These are phyloP conservation scores for Andrena fulva DNA, from an alignment of 2,888 invertebrate genomes.

Conservation along the genomic window DNA sequence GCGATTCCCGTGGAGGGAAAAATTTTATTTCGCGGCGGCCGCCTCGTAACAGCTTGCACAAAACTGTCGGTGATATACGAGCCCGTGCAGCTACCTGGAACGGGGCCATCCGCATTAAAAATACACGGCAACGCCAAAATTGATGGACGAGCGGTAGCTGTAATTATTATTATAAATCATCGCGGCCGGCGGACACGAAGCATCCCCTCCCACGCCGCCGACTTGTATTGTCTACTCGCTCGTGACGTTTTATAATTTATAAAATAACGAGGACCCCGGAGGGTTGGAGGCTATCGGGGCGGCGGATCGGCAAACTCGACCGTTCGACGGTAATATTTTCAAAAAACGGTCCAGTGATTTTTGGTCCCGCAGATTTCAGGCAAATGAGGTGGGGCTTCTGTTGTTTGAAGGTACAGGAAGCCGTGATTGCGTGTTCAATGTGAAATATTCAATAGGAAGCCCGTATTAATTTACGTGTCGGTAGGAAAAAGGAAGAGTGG, in stretches of 20 bases:
- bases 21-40: conserved; percentile 77
- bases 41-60: conserved; percentile 81
- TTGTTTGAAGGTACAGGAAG: neutral
- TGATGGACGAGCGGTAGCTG: conserved; percentile 75
- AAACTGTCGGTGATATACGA: conserved; percentile 81
- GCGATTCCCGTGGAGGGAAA: conserved; percentile 66
- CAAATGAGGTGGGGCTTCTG: neutral
- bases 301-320: conserved; percentile 36
- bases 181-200: conserved; percentile 40
- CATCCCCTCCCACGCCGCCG: neutral
- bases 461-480: no score
- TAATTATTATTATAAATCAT: conserved; percentile 81
- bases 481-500: no score
- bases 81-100: conserved; percentile 71
- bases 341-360: neutral
- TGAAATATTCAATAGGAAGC: no score
- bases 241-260: conserved; percentile 66
- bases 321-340: conserved; percentile 14
- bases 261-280: conserved; percentile 47
- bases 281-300: neutral
- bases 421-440: no score
- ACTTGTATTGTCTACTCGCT: conserved; percentile 60
- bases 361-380: neutral
- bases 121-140: conserved; percentile 74
- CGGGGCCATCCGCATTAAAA: conserved; percentile 75